Evolutionary conservation across 2,113 vertebrate species (phyloP), one percentile per base, ranked within the genome.

Genomic region (Eubucco bourcierii): DNA sequence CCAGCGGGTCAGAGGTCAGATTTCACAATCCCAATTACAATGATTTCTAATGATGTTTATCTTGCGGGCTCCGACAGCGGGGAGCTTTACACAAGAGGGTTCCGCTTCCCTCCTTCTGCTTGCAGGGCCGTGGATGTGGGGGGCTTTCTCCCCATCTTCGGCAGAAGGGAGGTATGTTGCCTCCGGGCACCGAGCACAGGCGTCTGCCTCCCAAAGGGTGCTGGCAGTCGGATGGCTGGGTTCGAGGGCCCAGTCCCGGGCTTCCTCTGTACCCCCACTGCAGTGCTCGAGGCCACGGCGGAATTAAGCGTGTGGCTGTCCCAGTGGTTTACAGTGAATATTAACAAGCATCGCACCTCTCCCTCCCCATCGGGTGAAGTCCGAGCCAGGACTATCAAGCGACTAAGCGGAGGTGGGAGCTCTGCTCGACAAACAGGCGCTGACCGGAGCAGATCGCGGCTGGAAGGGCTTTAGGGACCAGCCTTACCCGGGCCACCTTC

Each of bases 1-100:
- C 88, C 80, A 65, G 72, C 92, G 65, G 96, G 96, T 97, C 96
- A 97, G 95, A 97, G 97, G 96, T 97, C 97, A 97, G 90, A 93
- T 94, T 95, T 95, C 95, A 94, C 94, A 95, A 87, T 97, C 96
- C 96, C 90, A 93, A 95, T 96, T 94, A 96, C 95, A 94, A 97
- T 94, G 96, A 95, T 96, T 96, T 92, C 93, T 91, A 97, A 96
- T 84, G 70, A 95, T 93, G 96, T 96, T 97, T 96, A 88, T 96
- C 95, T 96, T 90, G 91, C 73, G 75, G 66, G 90, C 52, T 87
- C 90, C 93, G 83, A 93, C 84, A 65, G 82, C 91, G 50, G 90
- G 70, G 77, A 93, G 64, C 59, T 93, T 89, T 90, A 93, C 94
- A 91, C 94, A 91, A 95, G 80, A 80, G 52, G 56, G 84, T 44